Evolutionary conservation across 2,113 vertebrate species (phyloP).

Genomic region (Nibea coibor): DNA sequence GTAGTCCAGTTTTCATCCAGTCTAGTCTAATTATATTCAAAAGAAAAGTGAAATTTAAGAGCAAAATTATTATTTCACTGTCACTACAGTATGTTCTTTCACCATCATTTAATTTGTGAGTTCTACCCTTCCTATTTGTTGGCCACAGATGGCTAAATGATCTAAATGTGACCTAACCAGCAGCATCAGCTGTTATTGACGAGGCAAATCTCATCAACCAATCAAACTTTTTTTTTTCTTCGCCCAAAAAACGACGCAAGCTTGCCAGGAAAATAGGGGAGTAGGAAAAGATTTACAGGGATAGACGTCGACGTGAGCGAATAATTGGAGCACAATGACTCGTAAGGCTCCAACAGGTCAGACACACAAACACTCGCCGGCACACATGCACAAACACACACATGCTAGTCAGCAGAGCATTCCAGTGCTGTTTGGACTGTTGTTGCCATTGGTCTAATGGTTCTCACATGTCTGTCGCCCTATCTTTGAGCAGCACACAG

Average conservation of each 20-base stretch:
- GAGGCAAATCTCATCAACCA: conserved; percentile 67
- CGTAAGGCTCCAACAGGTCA: conserved; percentile 51
- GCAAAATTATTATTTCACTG: background rate
- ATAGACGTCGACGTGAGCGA: conserved; percentile 41
- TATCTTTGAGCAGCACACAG: conserved; percentile 74
- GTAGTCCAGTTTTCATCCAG: background rate
- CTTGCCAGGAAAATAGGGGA: conserved; percentile 60
- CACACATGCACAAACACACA: conserved; percentile 51
- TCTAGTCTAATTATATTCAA: background rate
- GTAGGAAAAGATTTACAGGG: conserved; percentile 52
- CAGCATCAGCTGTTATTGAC: conserved; percentile 61
- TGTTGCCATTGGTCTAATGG: conserved; percentile 84
- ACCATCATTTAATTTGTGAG: conserved; percentile 42
- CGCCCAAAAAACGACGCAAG: conserved; percentile 44
- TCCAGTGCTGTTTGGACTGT: conserved; percentile 78
- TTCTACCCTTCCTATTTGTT: conserved; percentile 27
- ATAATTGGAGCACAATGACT: conserved; percentile 63
- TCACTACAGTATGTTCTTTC: background rate
- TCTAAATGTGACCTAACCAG: conserved; percentile 64
- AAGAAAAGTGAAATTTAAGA: background rate
- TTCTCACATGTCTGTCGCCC: conserved; percentile 82
- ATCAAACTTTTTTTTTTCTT: conserved; percentile 56
- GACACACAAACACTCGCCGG: conserved; percentile 20
- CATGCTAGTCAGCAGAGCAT: conserved; percentile 76
- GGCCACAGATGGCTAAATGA: conserved; percentile 65